Evolutionary conservation across 2,888 invertebrate species (phyloP), one percentile per base, ranked within the genome.

Genomic region (Apodemia duryi): DNA sequence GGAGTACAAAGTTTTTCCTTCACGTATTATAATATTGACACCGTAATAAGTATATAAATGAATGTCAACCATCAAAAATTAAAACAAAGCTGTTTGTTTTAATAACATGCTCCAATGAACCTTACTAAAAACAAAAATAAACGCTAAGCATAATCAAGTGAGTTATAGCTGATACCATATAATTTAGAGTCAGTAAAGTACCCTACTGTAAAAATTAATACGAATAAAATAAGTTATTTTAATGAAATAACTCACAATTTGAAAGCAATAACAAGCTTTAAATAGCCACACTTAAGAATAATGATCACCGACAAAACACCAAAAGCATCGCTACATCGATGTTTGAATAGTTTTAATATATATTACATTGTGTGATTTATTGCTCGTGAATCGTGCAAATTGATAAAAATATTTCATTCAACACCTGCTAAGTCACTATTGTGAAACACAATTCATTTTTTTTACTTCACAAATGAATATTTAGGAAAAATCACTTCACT

Each of bases 301-400:
- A 51, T 32, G 61, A 13, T 35, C 65, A 62, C 28, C 68, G 65
- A 13, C 43, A 64, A 63, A 61, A 86, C 79, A 85, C 74, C 73
- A 72, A 86, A 89, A 90, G 90, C 89, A 75, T 86, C 84, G 84
- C 82, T 77, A 85, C 79, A 84, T 76, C 77, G 80, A 81, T 81
- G 81, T 82, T 81, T 76, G 80, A 79, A 83, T 83, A 79, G 81
- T 80, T 72, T 28, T 54, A 57, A 32, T 32, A 32, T 78, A 84
- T 85, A 87, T 91, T 90, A 88, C 88, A 88, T 90, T 91, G 90
- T 86, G 87, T 81, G 79, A 78, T 77, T 81, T 82, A 82, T 85
- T 81, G 82, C 84, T 87, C 77, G 87, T 88, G 88, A 82, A 79
- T 79, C 78, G 90, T 90, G 90, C 88, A 80, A 84, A 81, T 81